Evolutionary conservation across 2,113 vertebrate species (phyloP), one percentile per base, ranked within the genome.

Genomic region (Hassar affinis): DNA sequence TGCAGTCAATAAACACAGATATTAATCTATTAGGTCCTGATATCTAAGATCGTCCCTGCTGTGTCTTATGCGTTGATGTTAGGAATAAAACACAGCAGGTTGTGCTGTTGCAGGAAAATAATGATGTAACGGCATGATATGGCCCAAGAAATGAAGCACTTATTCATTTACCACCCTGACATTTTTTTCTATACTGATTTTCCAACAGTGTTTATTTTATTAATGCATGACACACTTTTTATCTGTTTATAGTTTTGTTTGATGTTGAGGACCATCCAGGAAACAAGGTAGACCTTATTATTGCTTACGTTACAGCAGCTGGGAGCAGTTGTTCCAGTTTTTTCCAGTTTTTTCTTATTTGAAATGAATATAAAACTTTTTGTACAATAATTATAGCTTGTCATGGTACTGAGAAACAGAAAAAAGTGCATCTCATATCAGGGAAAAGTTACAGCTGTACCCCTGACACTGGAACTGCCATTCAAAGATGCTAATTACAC

Each of bases 1-100:
- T 47, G 22, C 15, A 54, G 49, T 76, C 49, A 76, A 22, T 76
- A 76, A 76, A 76, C 71, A 51, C 74, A 76, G 49, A 76, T 76
- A 54, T 76, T 76, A 52, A 76, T 54, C 27, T 18, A 72, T 72
- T n/a, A 72, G 2, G 27, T 76, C 3, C 2, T 0, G n/a, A 18
- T 74, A 49, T 54, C 47, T 76, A 18, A 35, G 47, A 52, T 51
- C 8, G 18, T n/a, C 22, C 12, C 38, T 42, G 38, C 38, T 4
- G 49, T 18, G 18, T 54, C 54, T 33, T 6, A 11, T 9, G 20
- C 27, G 17, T 22, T 52, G 52, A 76, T 76, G 72, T 33, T 33
- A 76, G 27, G 8, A 76, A 76, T 20, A 49, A 25, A 14, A 25
- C 38, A 71, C 11, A 71, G 25, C 68, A 14, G 9, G 11, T 22